These are phyloP conservation scores for Epinephelus moara DNA, from an alignment of 2,113 vertebrate genomes.

Conservation along the genomic window DNA sequence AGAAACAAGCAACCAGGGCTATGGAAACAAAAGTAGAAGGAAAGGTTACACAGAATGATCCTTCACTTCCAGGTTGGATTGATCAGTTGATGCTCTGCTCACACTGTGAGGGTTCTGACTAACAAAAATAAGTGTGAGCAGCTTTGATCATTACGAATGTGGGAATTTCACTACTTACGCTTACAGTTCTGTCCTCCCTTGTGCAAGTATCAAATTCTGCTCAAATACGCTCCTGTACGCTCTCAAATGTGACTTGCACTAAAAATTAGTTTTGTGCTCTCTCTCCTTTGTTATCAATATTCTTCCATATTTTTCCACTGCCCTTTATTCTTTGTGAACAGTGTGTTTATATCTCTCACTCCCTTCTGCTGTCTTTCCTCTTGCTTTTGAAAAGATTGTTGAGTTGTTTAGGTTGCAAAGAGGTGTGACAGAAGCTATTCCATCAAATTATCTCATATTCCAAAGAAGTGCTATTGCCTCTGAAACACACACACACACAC, in stretches of 20 bases:
- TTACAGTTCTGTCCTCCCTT: not conserved
- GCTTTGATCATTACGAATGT: not conserved
- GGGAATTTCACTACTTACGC: not conserved
- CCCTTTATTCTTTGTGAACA: not conserved
- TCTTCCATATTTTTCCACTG: not conserved
- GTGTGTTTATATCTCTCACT: not conserved
- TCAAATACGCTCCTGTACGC: not conserved
- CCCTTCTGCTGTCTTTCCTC: not conserved
- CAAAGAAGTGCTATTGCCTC: not conserved
- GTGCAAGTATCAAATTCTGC: not conserved
- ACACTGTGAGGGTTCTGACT: not conserved
- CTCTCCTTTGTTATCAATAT: not conserved
- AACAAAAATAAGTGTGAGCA: not conserved
- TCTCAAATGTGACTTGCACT: not conserved
- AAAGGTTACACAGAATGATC: not conserved
- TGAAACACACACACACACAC: conserved; percentile 1
- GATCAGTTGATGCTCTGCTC: not conserved
- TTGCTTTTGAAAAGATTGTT: not conserved
- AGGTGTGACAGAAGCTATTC: not conserved
- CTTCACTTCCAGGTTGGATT: too few relatives aligned
- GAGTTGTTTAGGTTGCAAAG: not conserved
- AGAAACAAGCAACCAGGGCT: too few relatives aligned
- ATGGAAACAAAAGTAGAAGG: not conserved
- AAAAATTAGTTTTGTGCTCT: not conserved
- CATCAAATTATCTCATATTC: not conserved